Evolutionary conservation across 2,113 vertebrate genomes (phyloP).

Genomic region (Triplophysa tibetana): DNA sequence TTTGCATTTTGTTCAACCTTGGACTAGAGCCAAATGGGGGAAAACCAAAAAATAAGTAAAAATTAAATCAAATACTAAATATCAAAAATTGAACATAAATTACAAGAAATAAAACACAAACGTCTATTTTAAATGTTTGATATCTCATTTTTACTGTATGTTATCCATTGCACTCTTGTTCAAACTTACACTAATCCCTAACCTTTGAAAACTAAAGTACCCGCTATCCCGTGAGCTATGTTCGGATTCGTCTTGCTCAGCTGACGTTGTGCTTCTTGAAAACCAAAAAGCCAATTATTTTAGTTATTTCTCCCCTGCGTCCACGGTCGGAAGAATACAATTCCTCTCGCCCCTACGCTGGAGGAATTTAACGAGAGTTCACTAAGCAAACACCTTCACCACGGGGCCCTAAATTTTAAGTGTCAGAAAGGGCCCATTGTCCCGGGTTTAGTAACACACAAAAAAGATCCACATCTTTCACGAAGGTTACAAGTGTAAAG

Average conservation of each 20-base stretch:
- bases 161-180: too few species aligned
- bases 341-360: neutral
- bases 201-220: too few species aligned
- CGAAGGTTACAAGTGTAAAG: constrained; percentile 19
- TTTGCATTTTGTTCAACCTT: too few species aligned
- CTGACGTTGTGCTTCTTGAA: constrained; percentile 23
- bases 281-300: constrained; percentile 23
- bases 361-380: constrained; percentile 10
- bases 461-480: constrained; percentile 15
- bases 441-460: neutral
- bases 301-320: constrained; percentile 9
- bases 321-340: neutral
- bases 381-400: constrained; percentile 4
- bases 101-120: too few species aligned
- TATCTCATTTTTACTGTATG: too few species aligned
- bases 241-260: constrained; percentile 9
- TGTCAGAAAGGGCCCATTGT: neutral
- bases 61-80: too few species aligned
- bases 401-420: neutral
- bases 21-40: too few species aligned
- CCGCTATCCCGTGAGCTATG: neutral
- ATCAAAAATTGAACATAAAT: too few species aligned
- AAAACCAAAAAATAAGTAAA: too few species aligned
- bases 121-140: too few species aligned
- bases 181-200: too few species aligned